These are phyloP conservation scores for Acronicta psi DNA, from an alignment of 2,888 invertebrate genomes.

Conservation along the genomic window DNA sequence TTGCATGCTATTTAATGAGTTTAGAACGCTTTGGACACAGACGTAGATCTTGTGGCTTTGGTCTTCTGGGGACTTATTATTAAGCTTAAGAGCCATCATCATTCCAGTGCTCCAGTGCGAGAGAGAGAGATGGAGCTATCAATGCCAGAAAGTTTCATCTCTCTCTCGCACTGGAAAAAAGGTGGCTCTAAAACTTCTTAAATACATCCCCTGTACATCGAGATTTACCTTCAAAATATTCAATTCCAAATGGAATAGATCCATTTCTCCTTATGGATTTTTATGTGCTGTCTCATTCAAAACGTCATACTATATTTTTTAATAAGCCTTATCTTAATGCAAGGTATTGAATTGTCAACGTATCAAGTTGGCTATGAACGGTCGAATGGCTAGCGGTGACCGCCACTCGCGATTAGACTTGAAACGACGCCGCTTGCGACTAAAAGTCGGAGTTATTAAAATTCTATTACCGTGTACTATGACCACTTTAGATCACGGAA, in stretches of 20 bases:
- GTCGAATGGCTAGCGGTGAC: conserved; percentile 56
- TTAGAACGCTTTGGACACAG: conserved; percentile 9
- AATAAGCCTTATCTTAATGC: conserved; percentile 73
- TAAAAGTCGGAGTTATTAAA: conserved; percentile 58
- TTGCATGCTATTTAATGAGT: conserved; percentile 14
- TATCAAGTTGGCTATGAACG: conserved; percentile 66
- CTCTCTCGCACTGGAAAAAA: no score
- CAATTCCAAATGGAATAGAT: neutral
- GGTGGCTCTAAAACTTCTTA: no score
- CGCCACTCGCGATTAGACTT: conserved; percentile 59
- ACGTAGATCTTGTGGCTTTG: no score
- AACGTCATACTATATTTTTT: conserved; percentile 74
- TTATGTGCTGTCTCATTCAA: conserved; percentile 68
- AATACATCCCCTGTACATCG: no score
- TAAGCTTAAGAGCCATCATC: no score
- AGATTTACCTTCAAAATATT: no score
- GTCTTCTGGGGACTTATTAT: neutral
- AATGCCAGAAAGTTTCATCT: no score
- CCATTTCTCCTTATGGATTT: conserved; percentile 66
- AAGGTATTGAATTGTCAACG: conserved; percentile 80
- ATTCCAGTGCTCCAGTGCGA: no score
- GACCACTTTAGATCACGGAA: conserved; percentile 33
- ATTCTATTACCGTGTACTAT: conserved; percentile 39
- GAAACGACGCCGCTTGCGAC: conserved; percentile 68
- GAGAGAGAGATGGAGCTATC: no score